A percentile compares a stretch with the other conserved stretches of the same genome.
phyloP scores from a whole-genome alignment of 2,113 vertebrate genomes.

The Labeo catla region DNA sequence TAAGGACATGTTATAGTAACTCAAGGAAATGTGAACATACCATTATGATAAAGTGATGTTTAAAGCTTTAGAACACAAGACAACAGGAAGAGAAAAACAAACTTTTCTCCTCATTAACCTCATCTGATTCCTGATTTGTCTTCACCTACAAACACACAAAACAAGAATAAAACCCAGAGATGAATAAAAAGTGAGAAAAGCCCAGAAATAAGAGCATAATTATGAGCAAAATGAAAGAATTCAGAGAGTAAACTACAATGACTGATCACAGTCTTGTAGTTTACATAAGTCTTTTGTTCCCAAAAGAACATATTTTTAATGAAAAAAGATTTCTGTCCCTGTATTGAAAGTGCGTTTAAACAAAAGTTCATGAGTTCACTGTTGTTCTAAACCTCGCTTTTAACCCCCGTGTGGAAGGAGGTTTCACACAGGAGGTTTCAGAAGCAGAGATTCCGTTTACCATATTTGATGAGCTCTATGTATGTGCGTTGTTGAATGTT shows the following conservation, averaged over 20 bases:
- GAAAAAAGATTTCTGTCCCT: not conserved
- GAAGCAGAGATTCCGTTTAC: not conserved
- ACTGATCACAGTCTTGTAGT: no score
- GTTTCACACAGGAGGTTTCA: no score
- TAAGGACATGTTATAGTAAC: not conserved
- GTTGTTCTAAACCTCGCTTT: no score
- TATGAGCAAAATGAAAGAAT: not conserved
- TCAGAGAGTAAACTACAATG: not conserved
- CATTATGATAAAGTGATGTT: not conserved
- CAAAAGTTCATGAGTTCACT: not conserved
- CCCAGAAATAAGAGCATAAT: not conserved
- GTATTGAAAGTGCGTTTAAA: not conserved
- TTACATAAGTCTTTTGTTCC: not conserved
- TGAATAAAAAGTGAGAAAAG: not conserved
- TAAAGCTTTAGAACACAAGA: constrained; percentile 5
- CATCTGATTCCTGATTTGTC: not conserved
- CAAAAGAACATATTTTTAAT: not conserved
- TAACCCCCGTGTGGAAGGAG: no score
- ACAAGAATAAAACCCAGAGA: not conserved
- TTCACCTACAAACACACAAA: not conserved
- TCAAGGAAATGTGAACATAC: not conserved
- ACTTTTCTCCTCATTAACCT: not conserved
- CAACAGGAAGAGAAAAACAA: not conserved
- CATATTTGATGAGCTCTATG: not conserved
- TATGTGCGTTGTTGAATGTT: not conserved